Base-by-base conservation (phyloP, 1,140 invertebrate species). In the Wiebesia pumilae region DNA sequence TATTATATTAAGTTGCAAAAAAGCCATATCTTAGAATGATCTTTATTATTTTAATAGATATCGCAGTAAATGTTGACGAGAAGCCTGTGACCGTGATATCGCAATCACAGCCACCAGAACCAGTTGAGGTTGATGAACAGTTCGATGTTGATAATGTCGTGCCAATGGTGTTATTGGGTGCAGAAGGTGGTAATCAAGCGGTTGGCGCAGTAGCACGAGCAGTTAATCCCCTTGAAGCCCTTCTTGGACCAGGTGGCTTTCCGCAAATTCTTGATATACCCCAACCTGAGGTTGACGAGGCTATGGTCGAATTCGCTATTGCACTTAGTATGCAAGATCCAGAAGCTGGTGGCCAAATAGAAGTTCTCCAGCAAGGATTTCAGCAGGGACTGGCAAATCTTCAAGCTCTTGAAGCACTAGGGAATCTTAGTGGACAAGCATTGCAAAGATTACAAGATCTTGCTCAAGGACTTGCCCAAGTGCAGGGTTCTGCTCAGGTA, bases 221-320 rank as follows among this genome's bases (percentile, higher is more conserved):
- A 71, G 88, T 90, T 30, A 94, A 95, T 90, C 92, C 95, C 6
- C 90, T 98, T 12, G 97, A 98, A 93, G 97, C 96, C 0, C 94
- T 97, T 54, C 94, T 97, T 87, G 95, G 95, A 38, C 92, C 94
- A 16, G 95, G 94, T 75, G 95, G 94, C 79, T 97, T 97, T 87
- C 96, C 95, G 19, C 96, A 96, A 1, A 92, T 98, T n/a, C 93
- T 98, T 0, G 97, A 98, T 90, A 96, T 99, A 40, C 97, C 97
- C 27, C 96, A 97, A 12, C 98, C 99, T 93, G 97, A 97, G 7
- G 98, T 98, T 91, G 98, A 99, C 92, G 98, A 99, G 92, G 97
- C 98, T 0, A 99, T 99, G 96, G 97, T 99, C 38, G 98, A 99
- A 93, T 95, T 99, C 85, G 98, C 98, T 1, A 99, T 99, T 89